These are phyloP conservation scores for Menidia menidia DNA, from an alignment of 2,797 vertebrate species.

Conservation along the genomic window DNA sequence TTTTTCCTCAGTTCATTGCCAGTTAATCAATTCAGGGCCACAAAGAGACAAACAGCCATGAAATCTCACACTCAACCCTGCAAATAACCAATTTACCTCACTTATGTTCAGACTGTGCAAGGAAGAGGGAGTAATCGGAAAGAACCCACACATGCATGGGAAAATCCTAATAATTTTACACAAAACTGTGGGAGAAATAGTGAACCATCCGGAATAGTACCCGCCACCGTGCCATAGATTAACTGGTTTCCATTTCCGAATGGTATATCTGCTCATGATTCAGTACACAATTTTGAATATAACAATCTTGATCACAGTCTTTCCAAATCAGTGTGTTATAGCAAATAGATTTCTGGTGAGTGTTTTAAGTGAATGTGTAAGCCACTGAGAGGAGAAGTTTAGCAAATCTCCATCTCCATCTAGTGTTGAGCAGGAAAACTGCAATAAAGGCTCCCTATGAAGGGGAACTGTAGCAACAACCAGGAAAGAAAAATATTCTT, in stretches of 20 bases:
- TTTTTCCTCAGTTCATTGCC: no score
- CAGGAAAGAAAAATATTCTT: not conserved
- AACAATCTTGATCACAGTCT: not conserved
- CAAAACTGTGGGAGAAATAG: no score
- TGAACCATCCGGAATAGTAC: no score
- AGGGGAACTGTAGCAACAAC: not conserved
- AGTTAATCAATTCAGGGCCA: no score
- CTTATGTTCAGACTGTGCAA: no score
- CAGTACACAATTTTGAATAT: not conserved
- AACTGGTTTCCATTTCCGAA: not conserved
- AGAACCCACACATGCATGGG: no score
- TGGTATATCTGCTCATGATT: not conserved
- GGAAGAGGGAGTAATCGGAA: no score
- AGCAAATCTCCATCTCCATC: constrained; percentile 39
- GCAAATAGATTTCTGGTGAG: not conserved
- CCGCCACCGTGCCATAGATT: no score
- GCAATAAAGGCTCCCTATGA: not conserved
- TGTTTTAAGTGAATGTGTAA: no score
- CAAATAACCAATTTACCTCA: not conserved
- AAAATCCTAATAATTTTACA: no score
- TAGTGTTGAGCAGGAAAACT: constrained; percentile 33
- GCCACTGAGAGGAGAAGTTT: not conserved
- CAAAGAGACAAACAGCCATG: no score
- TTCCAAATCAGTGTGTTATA: not conserved
- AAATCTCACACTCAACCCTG: no score